Conservation (phyloP, 2,888 invertebrate genomes). For the Sarcophaga caerulescens region DNA sequence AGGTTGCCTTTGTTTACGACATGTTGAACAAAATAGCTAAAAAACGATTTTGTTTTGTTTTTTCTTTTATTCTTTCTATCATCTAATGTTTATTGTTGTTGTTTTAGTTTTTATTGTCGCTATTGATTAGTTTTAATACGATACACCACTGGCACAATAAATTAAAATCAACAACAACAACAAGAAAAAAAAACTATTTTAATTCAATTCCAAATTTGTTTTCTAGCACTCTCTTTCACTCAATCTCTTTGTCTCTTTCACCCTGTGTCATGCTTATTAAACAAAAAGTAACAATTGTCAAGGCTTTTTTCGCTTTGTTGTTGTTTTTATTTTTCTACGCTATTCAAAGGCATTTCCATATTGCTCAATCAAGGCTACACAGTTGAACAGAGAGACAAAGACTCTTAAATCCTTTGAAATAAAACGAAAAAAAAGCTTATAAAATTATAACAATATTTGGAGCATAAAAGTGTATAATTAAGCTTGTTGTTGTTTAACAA, state of each 20-base stretch:
- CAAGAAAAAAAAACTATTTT: neutral
- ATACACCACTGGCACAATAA: neutral
- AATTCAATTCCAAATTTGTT: neutral
- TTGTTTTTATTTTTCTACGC: neutral
- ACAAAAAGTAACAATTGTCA: conserved; percentile 21
- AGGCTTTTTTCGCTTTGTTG: neutral
- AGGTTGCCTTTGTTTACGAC: conserved; percentile 29
- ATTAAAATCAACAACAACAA: conserved; percentile 6
- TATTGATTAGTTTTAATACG: conserved; percentile 57
- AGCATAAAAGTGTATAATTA: conserved; percentile 28
- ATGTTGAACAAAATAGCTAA: neutral
- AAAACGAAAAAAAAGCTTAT: neutral
- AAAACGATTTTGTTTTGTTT: conserved; percentile 18
- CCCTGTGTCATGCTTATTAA: neutral
- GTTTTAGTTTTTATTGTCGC: conserved; percentile 16
- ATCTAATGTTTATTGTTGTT: conserved; percentile 8
- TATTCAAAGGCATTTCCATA: neutral
- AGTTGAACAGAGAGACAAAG: neutral
- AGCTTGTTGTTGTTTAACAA: conserved; percentile 10
- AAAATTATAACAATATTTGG: conserved; percentile 12
- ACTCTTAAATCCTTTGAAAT: neutral
- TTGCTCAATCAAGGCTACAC: neutral
- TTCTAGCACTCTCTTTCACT: neutral
- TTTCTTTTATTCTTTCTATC: neutral
- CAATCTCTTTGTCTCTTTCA: neutral